These are phyloP conservation scores for Chamaedrilus cognettii DNA, from an alignment of 2,888 invertebrate species.

Conservation along the genomic window DNA sequence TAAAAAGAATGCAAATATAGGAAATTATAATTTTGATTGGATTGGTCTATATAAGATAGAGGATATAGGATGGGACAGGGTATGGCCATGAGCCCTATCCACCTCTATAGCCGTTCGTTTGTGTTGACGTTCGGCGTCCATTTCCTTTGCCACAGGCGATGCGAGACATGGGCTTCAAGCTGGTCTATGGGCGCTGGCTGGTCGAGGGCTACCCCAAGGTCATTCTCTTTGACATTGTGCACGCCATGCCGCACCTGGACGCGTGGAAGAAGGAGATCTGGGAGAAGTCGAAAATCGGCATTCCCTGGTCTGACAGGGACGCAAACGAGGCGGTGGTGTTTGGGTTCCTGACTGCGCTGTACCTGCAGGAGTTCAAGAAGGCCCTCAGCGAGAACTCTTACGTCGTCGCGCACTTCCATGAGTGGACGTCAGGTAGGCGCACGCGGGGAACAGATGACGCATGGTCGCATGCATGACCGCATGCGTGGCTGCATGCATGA, in stretches of 20 bases:
- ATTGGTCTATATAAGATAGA: constrained; percentile 52
- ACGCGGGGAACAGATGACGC: too few relatives aligned
- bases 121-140: constrained; percentile 1
- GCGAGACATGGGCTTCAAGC: constrained; percentile 60
- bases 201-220: constrained; percentile 99
- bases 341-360: constrained; percentile 93
- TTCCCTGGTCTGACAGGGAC: constrained; percentile 92
- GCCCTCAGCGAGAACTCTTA: constrained; percentile 39
- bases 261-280: constrained; percentile 93
- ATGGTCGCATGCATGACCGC: too few relatives aligned
- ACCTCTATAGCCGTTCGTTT: neutral
- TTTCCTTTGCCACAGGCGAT: neutral
- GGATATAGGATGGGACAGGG: neutral
- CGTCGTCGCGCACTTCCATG: constrained; percentile 95
- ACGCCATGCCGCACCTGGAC: constrained; percentile 93
- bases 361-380: constrained; percentile 73
- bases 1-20: too few relatives aligned
- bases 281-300: constrained; percentile 64
- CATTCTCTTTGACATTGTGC: constrained; percentile 94
- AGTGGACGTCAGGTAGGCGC: constrained; percentile 87
- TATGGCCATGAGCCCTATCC: neutral
- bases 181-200: constrained; percentile 96
- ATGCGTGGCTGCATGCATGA: too few relatives aligned
- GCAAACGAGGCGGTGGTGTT: constrained; percentile 96
- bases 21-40: neutral